A percentile compares a stretch with the other conserved stretches of the same genome.
phyloP scores from a whole-genome alignment of 2,797 vertebrate species.

The Pogonophryne albipinna region DNA sequence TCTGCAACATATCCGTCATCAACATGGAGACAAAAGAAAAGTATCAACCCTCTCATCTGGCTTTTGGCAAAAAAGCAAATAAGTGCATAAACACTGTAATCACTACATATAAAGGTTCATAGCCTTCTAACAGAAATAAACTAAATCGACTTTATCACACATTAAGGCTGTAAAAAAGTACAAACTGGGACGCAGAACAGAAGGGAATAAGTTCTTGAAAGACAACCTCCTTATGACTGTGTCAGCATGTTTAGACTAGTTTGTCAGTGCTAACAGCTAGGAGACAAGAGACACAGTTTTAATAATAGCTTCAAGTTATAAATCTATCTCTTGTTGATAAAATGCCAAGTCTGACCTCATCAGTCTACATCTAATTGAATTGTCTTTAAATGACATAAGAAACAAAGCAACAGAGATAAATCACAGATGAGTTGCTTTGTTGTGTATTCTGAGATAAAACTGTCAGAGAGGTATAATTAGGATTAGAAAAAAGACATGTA shows the following conservation, averaged over 20 bases:
- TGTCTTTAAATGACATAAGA: slow-evolving; percentile 14
- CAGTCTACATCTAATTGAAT: slow-evolving; percentile 1
- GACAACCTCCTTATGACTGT: slow-evolving; percentile 24
- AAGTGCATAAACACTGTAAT: neutral
- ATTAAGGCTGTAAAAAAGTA: slow-evolving; percentile 2
- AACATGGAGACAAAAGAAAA: neutral
- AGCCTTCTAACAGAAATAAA: neutral
- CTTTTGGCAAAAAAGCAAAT: slow-evolving; percentile 2
- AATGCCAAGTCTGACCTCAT: slow-evolving; percentile 12
- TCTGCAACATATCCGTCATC: neutral
- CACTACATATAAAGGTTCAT: neutral
- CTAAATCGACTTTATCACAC: neutral
- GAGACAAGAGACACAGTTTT: slow-evolving; percentile 31
- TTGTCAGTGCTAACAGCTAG: slow-evolving; percentile 20
- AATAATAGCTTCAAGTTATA: slow-evolving; percentile 44
- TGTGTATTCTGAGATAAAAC: neutral
- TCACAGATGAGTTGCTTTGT: slow-evolving; percentile 2
- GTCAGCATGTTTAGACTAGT: slow-evolving; percentile 54
- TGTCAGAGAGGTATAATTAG: neutral
- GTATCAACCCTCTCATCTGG: slow-evolving; percentile 4
- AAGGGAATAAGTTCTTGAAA: slow-evolving; percentile 21
- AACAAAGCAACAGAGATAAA: slow-evolving; percentile 12
- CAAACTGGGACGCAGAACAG: slow-evolving; percentile 2
- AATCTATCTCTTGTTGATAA: slow-evolving; percentile 41
- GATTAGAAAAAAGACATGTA: neutral